Base-by-base conservation (phyloP, 2,113 vertebrate genomes). In the Callorhinus ursinus region DNA sequence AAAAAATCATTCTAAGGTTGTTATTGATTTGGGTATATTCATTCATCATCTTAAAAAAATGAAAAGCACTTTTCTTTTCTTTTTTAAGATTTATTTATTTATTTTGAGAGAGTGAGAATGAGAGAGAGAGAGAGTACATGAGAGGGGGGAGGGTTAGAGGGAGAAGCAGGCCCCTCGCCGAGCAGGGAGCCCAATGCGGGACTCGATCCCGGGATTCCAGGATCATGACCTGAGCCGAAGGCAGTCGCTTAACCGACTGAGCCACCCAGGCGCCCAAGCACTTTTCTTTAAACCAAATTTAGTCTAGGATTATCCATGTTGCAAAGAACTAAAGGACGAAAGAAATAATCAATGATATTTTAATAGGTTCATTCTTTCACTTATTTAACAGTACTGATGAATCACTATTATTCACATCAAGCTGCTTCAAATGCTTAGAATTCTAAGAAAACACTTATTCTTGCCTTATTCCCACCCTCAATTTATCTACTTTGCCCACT, bases 251-350 rank as follows among this genome's bases (percentile, higher is more conserved):
- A 36, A 36, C 36, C 36, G 36, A 36, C 36, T 36, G 36, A 36
- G 36, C 36, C 36, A 36, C 36, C 36, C 36, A 36, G 36, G 36
- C 36, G 2, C 36, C 36, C 36, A 92, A 92, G 55, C 33, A 88
- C 36, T 55, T 65, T 88, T 95, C 59, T 93, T 96, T 74, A 96
- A 97, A 83, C 5, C 28, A 93, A 93, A 97, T 95, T 63, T 83
- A 94, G 31, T 80, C 39, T 74, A 59, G 9, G 11, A 18, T 72
- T 92, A 83, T 63, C n/a, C 57, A 95, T 59, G 33, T 65, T 49
- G 55, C 36, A 90, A 96, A 91, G 19, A 96, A 97, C 57, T 91
- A 88, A 95, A 79, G 39, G 21, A 91, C 1, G 12, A 28, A 67
- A 96, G 90, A 94, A 76, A 76, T 28, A 49, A 81, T 18, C 65